Conservation (phyloP, 2,888 invertebrate genomes). For the Mayetiola destructor region DNA sequence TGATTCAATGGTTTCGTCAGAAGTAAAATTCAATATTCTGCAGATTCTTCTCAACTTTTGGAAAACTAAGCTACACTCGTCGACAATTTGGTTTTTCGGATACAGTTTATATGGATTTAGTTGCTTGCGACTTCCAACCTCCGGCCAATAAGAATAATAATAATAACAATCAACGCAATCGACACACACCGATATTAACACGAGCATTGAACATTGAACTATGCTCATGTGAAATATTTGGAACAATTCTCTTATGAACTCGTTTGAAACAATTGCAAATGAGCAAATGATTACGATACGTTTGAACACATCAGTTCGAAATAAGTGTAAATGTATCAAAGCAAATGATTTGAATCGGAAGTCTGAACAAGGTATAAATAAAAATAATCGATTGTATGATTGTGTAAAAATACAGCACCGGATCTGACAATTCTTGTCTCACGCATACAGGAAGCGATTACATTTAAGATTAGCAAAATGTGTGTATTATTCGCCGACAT, state of each 20-base stretch:
- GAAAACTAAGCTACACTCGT: no score
- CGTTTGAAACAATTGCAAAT: neutral
- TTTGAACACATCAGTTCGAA: no score
- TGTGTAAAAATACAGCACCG: neutral
- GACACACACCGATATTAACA: neutral
- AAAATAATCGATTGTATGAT: constrained; percentile 11
- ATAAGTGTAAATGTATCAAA: neutral
- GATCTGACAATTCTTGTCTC: neutral
- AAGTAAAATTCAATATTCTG: no score
- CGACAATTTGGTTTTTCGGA: no score
- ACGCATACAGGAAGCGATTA: constrained; percentile 3
- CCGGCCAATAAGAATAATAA: no score
- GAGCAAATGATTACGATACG: neutral
- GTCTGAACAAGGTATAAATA: neutral
- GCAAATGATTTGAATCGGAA: neutral
- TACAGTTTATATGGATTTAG: neutral
- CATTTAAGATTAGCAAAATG: no score
- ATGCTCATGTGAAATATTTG: neutral
- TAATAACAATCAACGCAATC: constrained; percentile 6
- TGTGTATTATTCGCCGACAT: no score
- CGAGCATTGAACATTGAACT: no score
- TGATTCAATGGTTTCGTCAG: no score
- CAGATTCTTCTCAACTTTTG: no score
- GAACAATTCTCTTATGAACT: no score
- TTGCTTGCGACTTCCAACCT: constrained; percentile 3